These are phyloP conservation scores for Pyrgus malvae DNA, from an alignment of 2,888 invertebrate genomes.

Conservation along the genomic window DNA sequence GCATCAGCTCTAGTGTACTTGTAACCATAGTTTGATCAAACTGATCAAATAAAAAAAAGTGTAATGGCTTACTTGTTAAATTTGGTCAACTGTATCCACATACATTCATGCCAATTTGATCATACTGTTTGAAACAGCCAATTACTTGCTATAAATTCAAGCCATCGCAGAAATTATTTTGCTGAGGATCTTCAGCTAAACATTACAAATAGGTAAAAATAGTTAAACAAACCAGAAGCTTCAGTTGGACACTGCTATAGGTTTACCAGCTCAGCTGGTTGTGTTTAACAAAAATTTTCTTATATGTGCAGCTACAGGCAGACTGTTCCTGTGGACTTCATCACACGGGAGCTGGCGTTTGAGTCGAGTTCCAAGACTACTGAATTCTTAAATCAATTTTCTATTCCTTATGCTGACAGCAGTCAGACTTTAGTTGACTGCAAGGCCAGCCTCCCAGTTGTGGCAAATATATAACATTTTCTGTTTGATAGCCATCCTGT, in stretches of 20 bases:
- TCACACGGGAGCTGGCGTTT: slow-evolving; percentile 94
- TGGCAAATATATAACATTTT: slow-evolving; percentile 81
- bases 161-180: no score
- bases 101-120: no score
- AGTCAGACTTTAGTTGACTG: slow-evolving; percentile 92
- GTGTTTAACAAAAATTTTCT: slow-evolving; percentile 66
- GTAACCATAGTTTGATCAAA: no score
- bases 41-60: no score
- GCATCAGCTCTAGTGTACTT: no score
- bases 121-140: no score
- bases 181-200: no score
- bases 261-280: slow-evolving; percentile 59
- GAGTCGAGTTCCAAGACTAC: slow-evolving; percentile 90
- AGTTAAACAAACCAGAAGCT: background rate
- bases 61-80: no score
- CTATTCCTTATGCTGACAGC: slow-evolving; percentile 86
- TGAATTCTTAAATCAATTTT: slow-evolving; percentile 93
- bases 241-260: background rate
- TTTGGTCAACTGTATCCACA: no score
- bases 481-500: slow-evolving; percentile 63
- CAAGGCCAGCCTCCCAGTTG: slow-evolving; percentile 87
- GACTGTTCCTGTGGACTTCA: slow-evolving; percentile 92
- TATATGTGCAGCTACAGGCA: slow-evolving; percentile 95
- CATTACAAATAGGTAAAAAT: no score
- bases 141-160: no score